Percentiles rank a stretch among this genome's conserved stretches.
Evolutionary conservation across 2,888 invertebrate species (phyloP).

Genomic region (Microdon myrmicae): DNA sequence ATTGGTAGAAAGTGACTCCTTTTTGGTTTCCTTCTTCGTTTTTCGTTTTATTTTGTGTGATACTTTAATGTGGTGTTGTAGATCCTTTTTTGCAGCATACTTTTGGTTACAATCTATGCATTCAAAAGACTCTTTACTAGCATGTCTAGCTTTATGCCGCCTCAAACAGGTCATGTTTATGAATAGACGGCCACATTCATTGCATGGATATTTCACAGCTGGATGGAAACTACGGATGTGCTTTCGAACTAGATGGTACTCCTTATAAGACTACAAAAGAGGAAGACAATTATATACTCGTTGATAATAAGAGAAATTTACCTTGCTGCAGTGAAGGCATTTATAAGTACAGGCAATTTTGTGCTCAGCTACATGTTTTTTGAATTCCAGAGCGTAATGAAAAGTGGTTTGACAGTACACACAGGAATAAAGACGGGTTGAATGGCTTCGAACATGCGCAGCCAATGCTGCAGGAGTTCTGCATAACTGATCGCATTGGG

Average conservation of each 20-base stretch:
- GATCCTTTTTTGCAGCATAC: conserved; percentile 73
- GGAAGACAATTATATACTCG: not conserved
- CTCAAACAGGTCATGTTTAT: conserved; percentile 77
- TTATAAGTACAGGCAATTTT: conserved; percentile 73
- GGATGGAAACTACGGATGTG: conserved; percentile 81
- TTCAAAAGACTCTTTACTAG: conserved; percentile 75
- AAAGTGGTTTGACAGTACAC: conserved; percentile 78
- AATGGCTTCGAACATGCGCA: conserved; percentile 78
- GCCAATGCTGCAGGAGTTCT: conserved; percentile 78
- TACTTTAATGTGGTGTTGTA: conserved; percentile 48
- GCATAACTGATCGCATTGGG: conserved; percentile 74
- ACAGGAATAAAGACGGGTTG: conserved; percentile 66
- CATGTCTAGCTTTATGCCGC: conserved; percentile 72
- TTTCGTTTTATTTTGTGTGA: conserved; percentile 41
- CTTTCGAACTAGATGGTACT: conserved; percentile 77
- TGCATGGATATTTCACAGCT: conserved; percentile 74
- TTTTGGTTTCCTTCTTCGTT: conserved; percentile 14
- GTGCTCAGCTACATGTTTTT: conserved; percentile 75
- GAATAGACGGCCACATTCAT: conserved; percentile 76
- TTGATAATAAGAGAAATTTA: conserved; percentile 52
- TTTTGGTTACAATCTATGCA: conserved; percentile 82
- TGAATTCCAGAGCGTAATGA: conserved; percentile 73
- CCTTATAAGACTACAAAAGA: conserved; percentile 69
- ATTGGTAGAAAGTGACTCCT: not conserved
- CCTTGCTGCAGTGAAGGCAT: conserved; percentile 77